Evolutionary conservation across 2,888 invertebrate genomes (phyloP).

Genomic region (Ophion ellenae): DNA sequence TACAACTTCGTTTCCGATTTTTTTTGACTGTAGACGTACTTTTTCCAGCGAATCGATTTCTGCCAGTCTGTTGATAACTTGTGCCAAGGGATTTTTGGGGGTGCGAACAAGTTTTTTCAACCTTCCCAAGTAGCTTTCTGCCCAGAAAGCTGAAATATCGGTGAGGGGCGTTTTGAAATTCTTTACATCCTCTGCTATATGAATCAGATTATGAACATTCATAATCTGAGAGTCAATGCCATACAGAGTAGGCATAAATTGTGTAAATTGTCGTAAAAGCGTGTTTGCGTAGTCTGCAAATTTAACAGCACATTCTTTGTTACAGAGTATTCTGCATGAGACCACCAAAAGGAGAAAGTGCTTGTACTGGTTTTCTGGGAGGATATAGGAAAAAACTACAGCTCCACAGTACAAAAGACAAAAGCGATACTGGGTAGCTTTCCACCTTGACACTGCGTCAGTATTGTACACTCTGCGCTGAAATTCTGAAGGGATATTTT

Average conservation of each 20-base stretch:
- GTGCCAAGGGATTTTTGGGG: constrained; percentile 11
- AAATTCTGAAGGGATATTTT: constrained; percentile 57
- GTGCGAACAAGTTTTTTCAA: constrained; percentile 44
- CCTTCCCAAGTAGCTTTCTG: constrained; percentile 52
- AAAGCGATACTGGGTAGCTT: constrained; percentile 63
- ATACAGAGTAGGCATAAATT: constrained; percentile 50
- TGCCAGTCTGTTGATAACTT: background rate
- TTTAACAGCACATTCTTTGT: constrained; percentile 23
- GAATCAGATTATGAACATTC: constrained; percentile 30
- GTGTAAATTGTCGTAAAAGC: constrained; percentile 50
- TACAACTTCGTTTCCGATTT: no score
- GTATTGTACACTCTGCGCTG: constrained; percentile 58
- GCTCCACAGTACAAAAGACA: constrained; percentile 53
- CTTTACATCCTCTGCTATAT: constrained; percentile 58
- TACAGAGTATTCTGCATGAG: constrained; percentile 55
- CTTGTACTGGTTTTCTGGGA: constrained; percentile 32
- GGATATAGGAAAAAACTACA: constrained; percentile 23
- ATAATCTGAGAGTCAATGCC: constrained; percentile 51
- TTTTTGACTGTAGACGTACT: no score
- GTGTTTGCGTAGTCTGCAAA: constrained; percentile 36
- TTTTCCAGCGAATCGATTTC: background rate
- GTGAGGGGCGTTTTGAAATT: constrained; percentile 58
- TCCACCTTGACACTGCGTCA: constrained; percentile 28
- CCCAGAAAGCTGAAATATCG: constrained; percentile 55
- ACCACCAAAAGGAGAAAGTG: constrained; percentile 54